Evolutionary conservation across 2,113 vertebrate genomes (phyloP).

Genomic region (Carassius carassius): DNA sequence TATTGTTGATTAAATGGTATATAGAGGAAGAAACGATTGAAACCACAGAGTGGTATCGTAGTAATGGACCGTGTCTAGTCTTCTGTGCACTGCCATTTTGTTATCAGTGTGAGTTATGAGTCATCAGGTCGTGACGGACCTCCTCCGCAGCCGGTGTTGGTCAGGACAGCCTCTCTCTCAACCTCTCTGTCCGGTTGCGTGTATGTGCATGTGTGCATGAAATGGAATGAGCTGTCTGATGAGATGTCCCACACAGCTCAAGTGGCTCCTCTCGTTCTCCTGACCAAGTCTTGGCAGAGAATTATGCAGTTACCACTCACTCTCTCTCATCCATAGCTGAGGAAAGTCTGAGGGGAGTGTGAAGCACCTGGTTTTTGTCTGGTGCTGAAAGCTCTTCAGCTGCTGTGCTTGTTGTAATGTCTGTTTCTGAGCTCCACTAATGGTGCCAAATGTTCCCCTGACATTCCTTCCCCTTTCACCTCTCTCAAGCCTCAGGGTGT

Average conservation of each 20-base stretch:
- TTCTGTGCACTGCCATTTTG: constrained; percentile 21
- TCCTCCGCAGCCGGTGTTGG: constrained; percentile 63
- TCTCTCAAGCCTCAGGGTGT: constrained; percentile 22
- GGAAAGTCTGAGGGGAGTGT: constrained; percentile 6
- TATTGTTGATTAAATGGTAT: not conserved
- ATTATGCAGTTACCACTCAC: not conserved
- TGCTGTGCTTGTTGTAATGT: constrained; percentile 20
- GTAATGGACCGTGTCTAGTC: not conserved
- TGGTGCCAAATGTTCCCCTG: constrained; percentile 23
- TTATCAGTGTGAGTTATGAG: constrained; percentile 59
- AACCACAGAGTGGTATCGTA: not conserved
- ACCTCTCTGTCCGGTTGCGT: constrained; percentile 54
- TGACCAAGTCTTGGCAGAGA: constrained; percentile 2
- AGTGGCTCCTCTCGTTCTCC: not conserved
- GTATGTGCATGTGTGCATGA: constrained; percentile 35
- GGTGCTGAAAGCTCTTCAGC: constrained; percentile 3
- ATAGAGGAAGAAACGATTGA: not conserved
- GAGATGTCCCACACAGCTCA: constrained; percentile 64
- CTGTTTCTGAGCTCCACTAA: constrained; percentile 8
- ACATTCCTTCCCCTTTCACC: constrained; percentile 28
- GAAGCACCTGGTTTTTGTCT: constrained; percentile 46
- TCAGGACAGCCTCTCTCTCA: constrained; percentile 67
- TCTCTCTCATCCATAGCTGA: constrained; percentile 2
- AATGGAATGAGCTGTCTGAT: constrained; percentile 74
- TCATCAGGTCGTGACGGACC: constrained; percentile 71